Percentiles rank a stretch among this genome's conserved stretches.
These are phyloP conservation scores for Timandra comae DNA, from an alignment of 2,888 invertebrate species.

Conservation along the genomic window DNA sequence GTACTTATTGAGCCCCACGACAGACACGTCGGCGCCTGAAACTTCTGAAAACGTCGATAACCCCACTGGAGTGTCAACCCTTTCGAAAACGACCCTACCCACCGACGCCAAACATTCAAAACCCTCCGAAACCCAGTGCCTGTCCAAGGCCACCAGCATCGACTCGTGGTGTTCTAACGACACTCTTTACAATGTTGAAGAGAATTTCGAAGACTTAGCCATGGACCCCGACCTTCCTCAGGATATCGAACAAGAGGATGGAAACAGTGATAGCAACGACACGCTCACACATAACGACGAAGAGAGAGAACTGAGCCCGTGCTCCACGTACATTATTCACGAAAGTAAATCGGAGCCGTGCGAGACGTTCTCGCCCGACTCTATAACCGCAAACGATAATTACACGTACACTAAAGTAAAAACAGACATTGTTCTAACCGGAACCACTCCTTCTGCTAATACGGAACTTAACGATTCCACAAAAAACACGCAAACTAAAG, in stretches of 20 bases:
- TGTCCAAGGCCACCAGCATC: slow-evolving; percentile 77
- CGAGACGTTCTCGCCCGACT: slow-evolving; percentile 63
- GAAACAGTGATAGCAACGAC: slow-evolving; percentile 56
- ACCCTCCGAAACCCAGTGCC: slow-evolving; percentile 61
- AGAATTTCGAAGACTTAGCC: slow-evolving; percentile 70
- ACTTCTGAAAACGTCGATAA: slow-evolving; percentile 48
- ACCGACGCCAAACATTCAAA: slow-evolving; percentile 69
- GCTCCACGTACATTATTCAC: slow-evolving; percentile 63
- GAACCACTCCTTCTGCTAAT: slow-evolving; percentile 38
- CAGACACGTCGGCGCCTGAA: slow-evolving; percentile 53
- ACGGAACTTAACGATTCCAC: slow-evolving; percentile 54
- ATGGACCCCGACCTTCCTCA: slow-evolving; percentile 51
- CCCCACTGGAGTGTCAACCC: slow-evolving; percentile 59
- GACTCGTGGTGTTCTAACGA: slow-evolving; percentile 81
- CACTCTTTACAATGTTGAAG: slow-evolving; percentile 79
- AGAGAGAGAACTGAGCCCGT: slow-evolving; percentile 52
- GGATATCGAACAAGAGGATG: slow-evolving; percentile 41
- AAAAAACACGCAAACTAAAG: slow-evolving; percentile 55
- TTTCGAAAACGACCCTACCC: slow-evolving; percentile 67
- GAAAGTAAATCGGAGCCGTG: slow-evolving; percentile 58
- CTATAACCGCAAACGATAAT: slow-evolving; percentile 60
- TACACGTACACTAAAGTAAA: slow-evolving; percentile 62
- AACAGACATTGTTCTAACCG: slow-evolving; percentile 41
- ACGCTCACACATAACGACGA: slow-evolving; percentile 63
- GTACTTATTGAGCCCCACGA: slow-evolving; percentile 59